Evolutionary conservation across 2,113 vertebrate species (phyloP).

Genomic region (Eulacestoma nigropectus): DNA sequence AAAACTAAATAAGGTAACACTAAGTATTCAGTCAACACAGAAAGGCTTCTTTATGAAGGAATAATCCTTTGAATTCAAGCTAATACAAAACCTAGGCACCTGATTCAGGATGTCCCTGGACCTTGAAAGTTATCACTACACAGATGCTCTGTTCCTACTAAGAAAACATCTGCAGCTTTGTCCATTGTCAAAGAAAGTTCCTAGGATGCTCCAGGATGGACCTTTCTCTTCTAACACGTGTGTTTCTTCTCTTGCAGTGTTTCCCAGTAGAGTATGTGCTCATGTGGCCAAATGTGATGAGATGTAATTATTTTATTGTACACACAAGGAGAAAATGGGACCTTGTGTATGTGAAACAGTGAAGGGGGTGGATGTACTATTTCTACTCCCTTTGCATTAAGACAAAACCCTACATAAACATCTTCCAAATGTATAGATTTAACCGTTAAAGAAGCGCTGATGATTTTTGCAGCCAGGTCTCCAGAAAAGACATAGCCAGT

Average conservation of each 20-base stretch:
- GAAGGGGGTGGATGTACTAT: not conserved
- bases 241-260: not conserved
- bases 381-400: not conserved
- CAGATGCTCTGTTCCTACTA: not conserved
- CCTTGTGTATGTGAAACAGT: not conserved
- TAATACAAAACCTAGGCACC: not conserved
- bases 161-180: not conserved
- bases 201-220: not conserved
- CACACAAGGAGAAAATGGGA: not conserved
- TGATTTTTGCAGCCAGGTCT: not conserved
- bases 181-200: not conserved
- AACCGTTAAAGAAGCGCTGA: not conserved
- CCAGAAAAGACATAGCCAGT: not conserved
- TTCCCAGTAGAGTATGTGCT: not conserved
- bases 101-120: not conserved
- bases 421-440: not conserved
- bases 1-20: not conserved
- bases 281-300: not conserved
- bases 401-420: not conserved
- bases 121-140: not conserved
- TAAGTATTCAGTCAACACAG: not conserved
- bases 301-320: not conserved
- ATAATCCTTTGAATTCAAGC: not conserved
- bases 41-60: not conserved
- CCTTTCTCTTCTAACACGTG: not conserved